A percentile compares a stretch with the other conserved stretches of the same genome.
Conservation (phyloP, 2,888 invertebrate genomes). For the Criorhina ranunculi region DNA sequence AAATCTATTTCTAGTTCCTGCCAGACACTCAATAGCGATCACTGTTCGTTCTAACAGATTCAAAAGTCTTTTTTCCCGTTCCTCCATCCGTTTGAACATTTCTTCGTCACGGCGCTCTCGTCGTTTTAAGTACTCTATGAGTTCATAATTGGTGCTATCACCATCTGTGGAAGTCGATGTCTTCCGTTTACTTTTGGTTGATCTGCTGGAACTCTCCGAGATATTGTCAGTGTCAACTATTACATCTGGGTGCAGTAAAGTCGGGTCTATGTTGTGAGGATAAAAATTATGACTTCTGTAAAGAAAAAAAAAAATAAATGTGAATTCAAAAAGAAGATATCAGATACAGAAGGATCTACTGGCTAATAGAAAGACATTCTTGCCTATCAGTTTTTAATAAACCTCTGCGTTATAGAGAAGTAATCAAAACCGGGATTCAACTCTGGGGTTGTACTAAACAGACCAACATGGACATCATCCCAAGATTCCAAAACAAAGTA, state of each 20-base stretch:
- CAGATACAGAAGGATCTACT: too few species aligned
- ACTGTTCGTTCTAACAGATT: constrained; percentile 83
- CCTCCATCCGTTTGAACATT: constrained; percentile 83
- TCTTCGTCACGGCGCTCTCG: constrained; percentile 84
- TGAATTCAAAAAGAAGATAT: too few species aligned
- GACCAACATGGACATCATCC: too few species aligned
- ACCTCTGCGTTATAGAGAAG: too few species aligned
- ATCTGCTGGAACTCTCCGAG: constrained; percentile 81
- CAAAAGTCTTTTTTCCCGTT: constrained; percentile 83
- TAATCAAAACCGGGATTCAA: too few species aligned
- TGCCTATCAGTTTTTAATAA: too few species aligned
- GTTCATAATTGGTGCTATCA: constrained; percentile 84
- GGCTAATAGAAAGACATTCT: too few species aligned
- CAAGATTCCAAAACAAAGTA: too few species aligned
- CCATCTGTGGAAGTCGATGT: constrained; percentile 84
- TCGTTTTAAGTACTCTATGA: constrained; percentile 84
- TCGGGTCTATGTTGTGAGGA: constrained; percentile 82
- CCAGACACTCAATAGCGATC: constrained; percentile 83
- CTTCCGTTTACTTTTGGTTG: constrained; percentile 82
- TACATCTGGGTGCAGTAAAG: constrained; percentile 84
- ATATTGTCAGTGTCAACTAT: constrained; percentile 84
- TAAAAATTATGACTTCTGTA: constrained; percentile 81
- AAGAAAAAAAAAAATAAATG: background rate
- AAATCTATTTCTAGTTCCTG: constrained; percentile 77
- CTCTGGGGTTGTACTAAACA: too few species aligned